Conservation (phyloP, 2,888 invertebrate species). For the Aphodius granarius region DNA sequence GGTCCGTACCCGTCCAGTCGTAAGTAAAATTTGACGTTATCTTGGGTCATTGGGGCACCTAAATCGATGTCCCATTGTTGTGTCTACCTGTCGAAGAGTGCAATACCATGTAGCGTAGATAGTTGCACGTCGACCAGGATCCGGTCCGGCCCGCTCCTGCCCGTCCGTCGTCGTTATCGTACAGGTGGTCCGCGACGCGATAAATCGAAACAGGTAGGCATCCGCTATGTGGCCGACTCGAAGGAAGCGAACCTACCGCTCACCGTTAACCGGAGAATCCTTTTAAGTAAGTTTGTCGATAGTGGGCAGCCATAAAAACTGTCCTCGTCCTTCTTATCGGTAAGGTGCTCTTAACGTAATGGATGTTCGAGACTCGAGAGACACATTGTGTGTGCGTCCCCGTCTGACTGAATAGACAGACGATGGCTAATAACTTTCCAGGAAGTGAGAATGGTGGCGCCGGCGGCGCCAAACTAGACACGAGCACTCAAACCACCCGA, state of each 20-base stretch:
- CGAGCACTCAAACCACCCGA: not conserved
- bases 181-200: not conserved
- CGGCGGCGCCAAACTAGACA: not conserved
- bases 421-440: not conserved
- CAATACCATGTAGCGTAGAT: not conserved
- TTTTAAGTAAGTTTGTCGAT: not conserved
- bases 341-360: not conserved
- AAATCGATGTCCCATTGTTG: not conserved
- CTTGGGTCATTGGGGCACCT: not conserved
- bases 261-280: not conserved
- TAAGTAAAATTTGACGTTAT: not conserved
- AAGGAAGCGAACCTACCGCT: too few species aligned
- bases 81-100: not conserved
- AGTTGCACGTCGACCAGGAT: not conserved
- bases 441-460: not conserved
- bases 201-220: not conserved
- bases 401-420: not conserved
- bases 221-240: not conserved
- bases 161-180: not conserved
- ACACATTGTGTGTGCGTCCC: not conserved
- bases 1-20: slow-evolving; percentile 39
- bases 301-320: not conserved
- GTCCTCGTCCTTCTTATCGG: not conserved
- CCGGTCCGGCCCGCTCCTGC: not conserved
- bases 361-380: not conserved